phyloP scores from a whole-genome alignment of 2,797 vertebrate genomes.

The Melanotaenia nigrans region DNA sequence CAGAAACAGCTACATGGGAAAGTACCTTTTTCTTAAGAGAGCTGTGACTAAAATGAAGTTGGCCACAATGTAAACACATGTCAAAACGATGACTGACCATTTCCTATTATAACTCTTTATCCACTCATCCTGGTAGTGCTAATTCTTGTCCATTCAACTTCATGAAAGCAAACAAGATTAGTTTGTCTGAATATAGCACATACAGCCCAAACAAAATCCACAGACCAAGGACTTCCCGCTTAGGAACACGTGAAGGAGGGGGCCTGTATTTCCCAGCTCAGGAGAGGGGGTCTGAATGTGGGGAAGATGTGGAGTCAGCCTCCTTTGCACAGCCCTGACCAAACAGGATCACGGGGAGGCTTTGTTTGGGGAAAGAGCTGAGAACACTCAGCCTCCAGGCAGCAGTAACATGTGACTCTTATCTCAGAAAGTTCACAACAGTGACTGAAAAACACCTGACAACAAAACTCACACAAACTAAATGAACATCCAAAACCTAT shows the following conservation, averaged over 20 bases:
- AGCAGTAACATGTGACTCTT: slow-evolving; percentile 66
- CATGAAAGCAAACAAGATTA: slow-evolving; percentile 57
- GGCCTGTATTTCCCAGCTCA: slow-evolving; percentile 43
- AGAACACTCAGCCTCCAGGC: slow-evolving; percentile 61
- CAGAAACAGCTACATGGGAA: slow-evolving; percentile 72
- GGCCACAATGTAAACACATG: slow-evolving; percentile 79
- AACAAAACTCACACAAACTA: slow-evolving; percentile 14
- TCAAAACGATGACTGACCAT: slow-evolving; percentile 73
- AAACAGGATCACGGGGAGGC: slow-evolving; percentile 55
- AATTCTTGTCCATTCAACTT: slow-evolving; percentile 63
- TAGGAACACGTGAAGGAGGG: slow-evolving; percentile 58
- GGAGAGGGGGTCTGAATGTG: slow-evolving; percentile 42
- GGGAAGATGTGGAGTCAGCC: slow-evolving; percentile 43
- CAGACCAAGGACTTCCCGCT: slow-evolving; percentile 75
- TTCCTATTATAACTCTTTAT: slow-evolving; percentile 74
- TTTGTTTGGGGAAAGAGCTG: slow-evolving; percentile 66
- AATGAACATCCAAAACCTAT: slow-evolving; percentile 17
- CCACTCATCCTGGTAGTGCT: slow-evolving; percentile 77
- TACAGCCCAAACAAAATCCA: slow-evolving; percentile 69
- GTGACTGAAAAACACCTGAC: slow-evolving; percentile 60
- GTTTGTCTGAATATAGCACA: slow-evolving; percentile 65
- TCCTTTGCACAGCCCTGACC: slow-evolving; percentile 37
- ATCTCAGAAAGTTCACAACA: slow-evolving; percentile 55
- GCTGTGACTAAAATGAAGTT: slow-evolving; percentile 72
- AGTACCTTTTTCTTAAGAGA: slow-evolving; percentile 75